Evolutionary conservation across 2,797 vertebrate genomes (phyloP).

Genomic region (Pangasius djambal): DNA sequence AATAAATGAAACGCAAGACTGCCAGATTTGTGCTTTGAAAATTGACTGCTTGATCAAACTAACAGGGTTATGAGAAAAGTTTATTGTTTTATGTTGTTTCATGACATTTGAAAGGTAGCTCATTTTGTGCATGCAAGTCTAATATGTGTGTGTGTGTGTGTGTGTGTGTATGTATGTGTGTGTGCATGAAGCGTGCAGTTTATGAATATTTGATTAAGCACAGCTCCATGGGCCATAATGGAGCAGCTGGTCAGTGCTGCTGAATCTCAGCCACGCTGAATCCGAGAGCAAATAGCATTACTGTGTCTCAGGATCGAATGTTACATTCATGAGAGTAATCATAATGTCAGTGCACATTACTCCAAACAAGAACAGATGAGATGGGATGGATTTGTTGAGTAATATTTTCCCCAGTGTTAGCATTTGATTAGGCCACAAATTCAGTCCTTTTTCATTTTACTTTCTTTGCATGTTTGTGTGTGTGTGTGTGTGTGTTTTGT

Average conservation of each 20-base stretch:
- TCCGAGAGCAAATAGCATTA: background rate
- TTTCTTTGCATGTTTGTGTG: background rate
- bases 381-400: background rate
- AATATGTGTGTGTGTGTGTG: too few species aligned
- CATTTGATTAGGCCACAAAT: background rate
- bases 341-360: background rate
- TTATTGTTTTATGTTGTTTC: background rate
- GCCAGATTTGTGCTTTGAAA: constrained; percentile 3
- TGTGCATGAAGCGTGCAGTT: background rate
- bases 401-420: background rate
- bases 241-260: background rate
- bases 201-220: constrained; percentile 6
- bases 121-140: background rate
- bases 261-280: constrained; percentile 12
- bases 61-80: background rate
- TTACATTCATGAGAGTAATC: background rate
- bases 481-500: background rate
- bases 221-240: background rate
- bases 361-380: background rate
- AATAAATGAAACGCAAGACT: background rate
- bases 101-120: background rate
- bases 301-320: background rate
- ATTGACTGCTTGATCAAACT: background rate
- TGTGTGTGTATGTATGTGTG: background rate
- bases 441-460: background rate